Evolutionary conservation across 2,113 vertebrate species (phyloP).

Genomic region (Xiphophorus maculatus): DNA sequence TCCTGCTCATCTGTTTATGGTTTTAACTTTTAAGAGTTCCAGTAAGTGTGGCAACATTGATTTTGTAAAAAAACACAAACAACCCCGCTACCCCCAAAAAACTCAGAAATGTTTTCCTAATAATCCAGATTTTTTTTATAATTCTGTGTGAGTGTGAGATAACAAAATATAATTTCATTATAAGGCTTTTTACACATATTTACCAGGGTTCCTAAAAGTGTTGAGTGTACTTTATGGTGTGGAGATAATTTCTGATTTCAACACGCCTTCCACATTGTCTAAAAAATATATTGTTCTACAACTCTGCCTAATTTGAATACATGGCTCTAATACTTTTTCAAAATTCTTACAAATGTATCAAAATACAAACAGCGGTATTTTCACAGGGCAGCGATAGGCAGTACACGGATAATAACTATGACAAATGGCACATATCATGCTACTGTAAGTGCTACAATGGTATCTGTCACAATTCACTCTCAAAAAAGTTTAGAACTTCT

Average conservation of each 20-base stretch:
- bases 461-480: constrained; percentile 10
- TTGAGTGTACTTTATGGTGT: not conserved
- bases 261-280: constrained; percentile 6
- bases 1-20: not conserved
- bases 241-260: not conserved
- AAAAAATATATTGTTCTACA: constrained; percentile 13
- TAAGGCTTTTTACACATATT: not conserved
- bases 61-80: not conserved
- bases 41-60: not conserved
- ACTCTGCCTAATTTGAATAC: constrained; percentile 31
- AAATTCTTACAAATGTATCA: constrained; percentile 23
- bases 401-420: constrained; percentile 8
- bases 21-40: not conserved
- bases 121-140: too few species aligned
- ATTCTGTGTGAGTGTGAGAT: not conserved
- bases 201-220: not conserved
- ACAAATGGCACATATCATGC: constrained; percentile 30
- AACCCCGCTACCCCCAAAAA: not conserved
- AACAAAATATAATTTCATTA: not conserved
- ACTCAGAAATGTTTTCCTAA: not conserved
- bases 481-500: constrained; percentile 41
- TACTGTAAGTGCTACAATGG: constrained; percentile 72
- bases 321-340: constrained; percentile 21
- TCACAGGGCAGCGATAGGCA: constrained; percentile 68
- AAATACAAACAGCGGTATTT: constrained; percentile 62